Evolutionary conservation across 2,888 invertebrate species (phyloP), one percentile per base, ranked within the genome.

Genomic region (Diplazon laetatorius): DNA sequence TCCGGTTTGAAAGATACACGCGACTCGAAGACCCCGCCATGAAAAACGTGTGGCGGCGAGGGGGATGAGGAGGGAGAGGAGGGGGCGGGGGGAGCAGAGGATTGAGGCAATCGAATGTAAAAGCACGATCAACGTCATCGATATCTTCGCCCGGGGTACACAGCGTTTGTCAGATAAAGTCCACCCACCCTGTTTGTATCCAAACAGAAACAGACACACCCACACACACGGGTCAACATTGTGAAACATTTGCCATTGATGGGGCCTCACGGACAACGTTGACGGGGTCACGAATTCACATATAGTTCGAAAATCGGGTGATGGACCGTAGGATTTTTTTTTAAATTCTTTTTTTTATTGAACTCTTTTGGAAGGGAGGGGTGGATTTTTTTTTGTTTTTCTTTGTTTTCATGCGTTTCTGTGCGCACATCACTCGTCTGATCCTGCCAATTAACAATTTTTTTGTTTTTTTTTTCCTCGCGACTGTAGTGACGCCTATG

Each of bases 361-460:
- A n/a, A n/a, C n/a, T n/a, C n/a, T n/a, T n/a, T n/a, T n/a, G n/a
- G n/a, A n/a, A n/a, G n/a, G n/a, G n/a, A n/a, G n/a, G n/a, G n/a
- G n/a, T 6, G 30, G 30, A 6, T 30, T 30, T 6, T 2, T 5
- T 30, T 30, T 30, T 30, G 30, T 30, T 18, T 39, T 55, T 8
- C 6, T 30, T 30, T 30, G 4, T 30, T 30, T 30, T 30, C 6
- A 5, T 30, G 2, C 30, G 30, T 30, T 22, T 8, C 39, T 25
- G 22, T 16, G 35, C 16, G 20, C 30, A 63, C 35, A 25, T 50
- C 42, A 48, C 55, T 46, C 46, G 30, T 35, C 39, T 66, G 66
- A 71, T 71, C 76, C 55, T 37, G 22, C 73, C 62, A 66, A 78
- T 78, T 73, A 73, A 68, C 77, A 55, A 59, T 73, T 73, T 73